Evolutionary conservation across 2,888 invertebrate genomes (phyloP), one percentile per base, ranked within the genome.

Genomic region (Palloptera scutellata): DNA sequence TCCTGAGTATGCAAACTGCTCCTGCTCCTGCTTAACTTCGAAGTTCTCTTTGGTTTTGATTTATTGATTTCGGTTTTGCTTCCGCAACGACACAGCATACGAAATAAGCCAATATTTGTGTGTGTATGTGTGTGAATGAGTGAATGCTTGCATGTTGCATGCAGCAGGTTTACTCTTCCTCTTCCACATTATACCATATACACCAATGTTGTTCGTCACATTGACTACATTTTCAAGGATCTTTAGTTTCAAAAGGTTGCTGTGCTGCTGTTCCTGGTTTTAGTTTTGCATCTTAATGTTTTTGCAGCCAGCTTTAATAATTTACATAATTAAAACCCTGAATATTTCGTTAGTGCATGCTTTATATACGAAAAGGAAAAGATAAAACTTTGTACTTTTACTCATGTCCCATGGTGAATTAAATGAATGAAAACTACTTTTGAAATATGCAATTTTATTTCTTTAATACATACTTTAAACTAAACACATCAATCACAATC

Each of bases 101-200:
- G 63, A 78, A 79, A 79, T 77, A 78, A 78, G 79, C 75, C 78
- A 78, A 77, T 76, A 77, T 80, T 78, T 76, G 52, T 19, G 59
- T 41, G n/a, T 43, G 52, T 62, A 30, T 17, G 48, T 66, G 9
- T 30, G 20, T 58, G 9, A 40, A 15, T 58, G 11, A 52, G 30
- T 43, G 45, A 57, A 17, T 57, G 51, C n/a, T 13, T 53, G 13
- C 12, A 17, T 42, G 19, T 58, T 40, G 51, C n/a, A 55, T 55
- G 1, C 15, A 9, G 2, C 55, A 20, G 8, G 15, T 54, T 55
- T 55, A 30, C 20, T 2, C 30, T n/a, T 40, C 12, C 19, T 43
- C 17, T 57, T 10, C 9, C 11, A 48, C 20, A n/a, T 15, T 48
- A 2, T 11, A 4, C 10, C 15, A 6, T n/a, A 15, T 19, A 10